A percentile compares a stretch with the other conserved stretches of the same genome.
phyloP scores from a whole-genome alignment of 92 coral and sea anemone genomes.

The Umimayanthus chanpuru region DNA sequence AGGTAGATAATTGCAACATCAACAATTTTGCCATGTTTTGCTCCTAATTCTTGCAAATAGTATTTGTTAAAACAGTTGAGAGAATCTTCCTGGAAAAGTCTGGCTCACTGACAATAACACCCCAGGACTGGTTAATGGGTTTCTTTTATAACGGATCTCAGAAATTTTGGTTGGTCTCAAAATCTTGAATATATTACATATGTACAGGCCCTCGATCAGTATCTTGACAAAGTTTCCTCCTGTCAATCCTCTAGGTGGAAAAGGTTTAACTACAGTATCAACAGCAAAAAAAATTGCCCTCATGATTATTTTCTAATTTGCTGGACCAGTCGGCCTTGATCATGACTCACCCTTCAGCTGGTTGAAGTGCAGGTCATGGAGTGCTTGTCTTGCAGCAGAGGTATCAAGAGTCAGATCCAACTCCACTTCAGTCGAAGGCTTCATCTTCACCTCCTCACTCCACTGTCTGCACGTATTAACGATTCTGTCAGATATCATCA shows the following conservation, averaged over 20 bases:
- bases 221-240: neutral
- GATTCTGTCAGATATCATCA: conserved; percentile 55
- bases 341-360: conserved; percentile 90
- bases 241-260: neutral
- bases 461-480: conserved; percentile 67
- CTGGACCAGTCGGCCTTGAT: neutral
- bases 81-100: neutral
- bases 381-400: conserved; percentile 73
- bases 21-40: neutral
- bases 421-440: conserved; percentile 68
- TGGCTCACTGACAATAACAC: too few species aligned
- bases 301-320: too few species aligned
- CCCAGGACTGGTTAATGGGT: too few species aligned
- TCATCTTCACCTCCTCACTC: conserved; percentile 66
- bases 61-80: neutral
- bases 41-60: neutral
- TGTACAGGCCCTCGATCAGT: too few species aligned
- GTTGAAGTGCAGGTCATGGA: conserved; percentile 86
- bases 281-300: neutral
- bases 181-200: too few species aligned
- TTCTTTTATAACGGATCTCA: too few species aligned
- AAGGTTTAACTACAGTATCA: too few species aligned
- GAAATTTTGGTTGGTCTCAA: too few species aligned
- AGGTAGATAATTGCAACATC: neutral
- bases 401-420: conserved; percentile 90